phyloP scores from a whole-genome alignment of 2,113 vertebrate species.

The Aldabrachelys gigantea region DNA sequence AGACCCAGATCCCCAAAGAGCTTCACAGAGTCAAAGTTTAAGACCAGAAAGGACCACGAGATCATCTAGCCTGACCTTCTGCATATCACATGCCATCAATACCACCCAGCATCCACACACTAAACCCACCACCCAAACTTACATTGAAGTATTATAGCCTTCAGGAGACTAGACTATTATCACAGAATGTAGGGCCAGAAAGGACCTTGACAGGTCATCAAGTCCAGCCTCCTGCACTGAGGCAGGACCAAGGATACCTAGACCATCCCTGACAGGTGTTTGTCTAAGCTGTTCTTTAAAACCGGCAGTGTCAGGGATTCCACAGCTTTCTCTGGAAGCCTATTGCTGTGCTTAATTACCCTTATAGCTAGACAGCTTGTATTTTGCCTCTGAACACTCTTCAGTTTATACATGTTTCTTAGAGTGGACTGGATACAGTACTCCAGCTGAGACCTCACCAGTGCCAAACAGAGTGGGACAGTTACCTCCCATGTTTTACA shows the following conservation, averaged over 20 bases:
- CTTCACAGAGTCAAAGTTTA: neutral
- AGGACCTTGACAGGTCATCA: neutral
- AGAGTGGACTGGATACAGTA: neutral
- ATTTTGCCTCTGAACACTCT: neutral
- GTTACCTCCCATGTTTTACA: neutral
- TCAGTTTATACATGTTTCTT: neutral
- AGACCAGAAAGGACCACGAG: neutral
- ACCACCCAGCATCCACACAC: neutral
- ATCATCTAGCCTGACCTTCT: neutral
- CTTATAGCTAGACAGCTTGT: neutral
- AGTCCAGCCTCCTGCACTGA: neutral
- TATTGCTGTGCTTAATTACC: neutral
- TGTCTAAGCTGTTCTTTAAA: neutral
- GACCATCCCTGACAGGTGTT: neutral
- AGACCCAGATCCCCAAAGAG: neutral
- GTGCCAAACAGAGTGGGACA: neutral
- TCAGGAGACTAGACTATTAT: neutral
- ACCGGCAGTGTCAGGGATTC: neutral
- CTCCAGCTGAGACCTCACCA: neutral
- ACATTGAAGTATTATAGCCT: neutral
- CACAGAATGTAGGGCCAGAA: neutral
- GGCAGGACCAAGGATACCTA: neutral
- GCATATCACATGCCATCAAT: neutral
- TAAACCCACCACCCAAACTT: neutral
- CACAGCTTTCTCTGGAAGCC: neutral